Conservation (phyloP, 2,797 vertebrate species). For the Alcedo quadribrachys region DNA sequence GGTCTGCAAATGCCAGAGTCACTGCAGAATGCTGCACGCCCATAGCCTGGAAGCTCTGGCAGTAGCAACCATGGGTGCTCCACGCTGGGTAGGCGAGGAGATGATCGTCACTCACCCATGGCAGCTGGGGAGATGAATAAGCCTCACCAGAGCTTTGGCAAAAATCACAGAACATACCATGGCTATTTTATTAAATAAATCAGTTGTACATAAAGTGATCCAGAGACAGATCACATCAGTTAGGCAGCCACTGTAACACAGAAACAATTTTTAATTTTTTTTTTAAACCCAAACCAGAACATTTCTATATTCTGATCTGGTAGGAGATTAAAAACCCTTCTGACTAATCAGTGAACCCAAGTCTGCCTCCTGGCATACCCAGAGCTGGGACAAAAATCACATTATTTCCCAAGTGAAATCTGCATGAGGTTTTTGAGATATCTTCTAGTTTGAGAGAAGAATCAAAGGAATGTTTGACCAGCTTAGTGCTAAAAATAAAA, state of each 20-base stretch:
- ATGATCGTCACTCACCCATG: background rate
- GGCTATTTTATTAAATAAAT: background rate
- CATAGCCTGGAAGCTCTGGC: background rate
- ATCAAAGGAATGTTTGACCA: background rate
- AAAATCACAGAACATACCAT: background rate
- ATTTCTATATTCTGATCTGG: background rate
- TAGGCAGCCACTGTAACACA: background rate
- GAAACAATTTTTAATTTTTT: background rate
- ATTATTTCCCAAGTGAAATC: background rate
- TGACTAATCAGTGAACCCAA: background rate
- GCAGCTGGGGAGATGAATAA: background rate
- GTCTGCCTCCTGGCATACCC: background rate
- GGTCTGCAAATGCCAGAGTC: background rate
- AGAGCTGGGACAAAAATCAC: background rate
- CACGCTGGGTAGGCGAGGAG: accelerated
- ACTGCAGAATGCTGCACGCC: background rate
- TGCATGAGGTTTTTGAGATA: background rate
- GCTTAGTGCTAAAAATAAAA: background rate
- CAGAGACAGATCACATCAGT: background rate
- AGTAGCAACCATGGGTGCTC: accelerated
- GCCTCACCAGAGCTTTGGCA: background rate
- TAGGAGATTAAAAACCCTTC: background rate
- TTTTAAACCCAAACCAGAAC: background rate
- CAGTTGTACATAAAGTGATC: background rate
- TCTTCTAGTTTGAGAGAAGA: background rate